Evolutionary conservation across 2,888 invertebrate genomes (phyloP), one percentile per base, ranked within the genome.

Genomic region (Pterostichus niger): DNA sequence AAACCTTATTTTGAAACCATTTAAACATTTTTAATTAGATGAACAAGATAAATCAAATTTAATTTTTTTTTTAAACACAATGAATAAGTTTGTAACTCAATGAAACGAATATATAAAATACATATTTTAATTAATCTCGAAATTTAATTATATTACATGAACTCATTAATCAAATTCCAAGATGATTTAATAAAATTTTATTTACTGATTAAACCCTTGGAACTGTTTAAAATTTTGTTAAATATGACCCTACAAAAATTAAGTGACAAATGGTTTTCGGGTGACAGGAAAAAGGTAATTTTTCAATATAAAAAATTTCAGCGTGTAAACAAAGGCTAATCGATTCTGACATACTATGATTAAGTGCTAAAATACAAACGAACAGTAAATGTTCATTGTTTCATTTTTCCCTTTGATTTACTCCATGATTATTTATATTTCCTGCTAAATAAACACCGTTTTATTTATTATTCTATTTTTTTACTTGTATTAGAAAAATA

Each of bases 261-360:
- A 52, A 52, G 52, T 75, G 77, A 77, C 77, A 77, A 77, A 77
- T 77, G 56, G 77, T 56, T 77, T 56, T 77, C 13, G 40, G 49
- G 35, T 77, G 77, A 77, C 77, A 77, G 77, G 56, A 52, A 56
- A 52, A 56, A 77, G 56, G 77, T 56, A 77, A 77, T 77, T 77
- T 77, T 77, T 77, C 77, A 77, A 77, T 56, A 77, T 75, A 77
- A 77, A 77, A 77, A 54, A 52, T 31, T 52, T 52, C 52, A 52
- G 11, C 54, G 31, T 73, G 73, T 75, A 75, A 75, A 75, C 75
- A 75, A 75, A 75, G 54, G 75, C 75, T 75, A 75, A 75, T 52
- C 75, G 52, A 75, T 52, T 75, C 54, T 75, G 75, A 75, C 75
- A 52, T 31, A 33, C 49, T 24, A 75, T 75, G 75, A 75, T 75